These are phyloP conservation scores for Drosophila lowei DNA, from an alignment of 1,140 invertebrate species.

Conservation along the genomic window DNA sequence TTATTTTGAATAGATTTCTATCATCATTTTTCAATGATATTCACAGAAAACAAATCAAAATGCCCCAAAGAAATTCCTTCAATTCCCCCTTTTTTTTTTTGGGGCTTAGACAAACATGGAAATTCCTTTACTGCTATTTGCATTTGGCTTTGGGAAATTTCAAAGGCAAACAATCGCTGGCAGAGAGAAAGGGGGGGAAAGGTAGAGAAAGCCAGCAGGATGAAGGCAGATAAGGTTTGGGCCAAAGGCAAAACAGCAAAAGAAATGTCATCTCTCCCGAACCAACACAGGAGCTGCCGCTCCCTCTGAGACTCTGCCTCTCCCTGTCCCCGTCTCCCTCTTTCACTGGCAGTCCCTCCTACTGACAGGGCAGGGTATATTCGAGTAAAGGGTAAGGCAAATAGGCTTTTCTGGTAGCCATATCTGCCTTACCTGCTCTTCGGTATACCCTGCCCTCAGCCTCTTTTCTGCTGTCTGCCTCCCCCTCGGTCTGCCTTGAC, in stretches of 20 bases:
- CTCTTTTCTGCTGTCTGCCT: background rate
- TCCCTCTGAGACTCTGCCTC: no score
- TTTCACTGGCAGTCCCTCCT: no score
- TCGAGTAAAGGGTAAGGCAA: no score
- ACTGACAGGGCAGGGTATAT: background rate
- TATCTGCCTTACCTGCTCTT: no score
- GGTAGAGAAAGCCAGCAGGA: constrained; percentile 16
- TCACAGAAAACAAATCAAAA: background rate
- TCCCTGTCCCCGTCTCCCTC: background rate
- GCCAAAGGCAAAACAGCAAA: constrained; percentile 9
- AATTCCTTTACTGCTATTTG: constrained; percentile 32
- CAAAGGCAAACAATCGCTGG: constrained; percentile 22
- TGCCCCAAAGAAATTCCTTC: background rate
- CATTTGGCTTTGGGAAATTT: constrained; percentile 55
- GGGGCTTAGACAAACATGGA: constrained; percentile 26
- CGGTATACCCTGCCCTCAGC: no score
- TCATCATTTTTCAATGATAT: background rate
- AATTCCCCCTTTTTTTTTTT: no score
- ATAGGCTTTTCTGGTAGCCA: no score
- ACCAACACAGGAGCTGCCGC: no score
- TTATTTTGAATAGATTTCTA: no score
- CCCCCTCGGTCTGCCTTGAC: no score
- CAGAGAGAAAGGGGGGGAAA: no score
- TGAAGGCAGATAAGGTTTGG: no score
- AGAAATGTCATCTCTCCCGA: constrained; percentile 32